Conservation (phyloP, 1,140 invertebrate species). For the Cheumatopsyche charites region DNA sequence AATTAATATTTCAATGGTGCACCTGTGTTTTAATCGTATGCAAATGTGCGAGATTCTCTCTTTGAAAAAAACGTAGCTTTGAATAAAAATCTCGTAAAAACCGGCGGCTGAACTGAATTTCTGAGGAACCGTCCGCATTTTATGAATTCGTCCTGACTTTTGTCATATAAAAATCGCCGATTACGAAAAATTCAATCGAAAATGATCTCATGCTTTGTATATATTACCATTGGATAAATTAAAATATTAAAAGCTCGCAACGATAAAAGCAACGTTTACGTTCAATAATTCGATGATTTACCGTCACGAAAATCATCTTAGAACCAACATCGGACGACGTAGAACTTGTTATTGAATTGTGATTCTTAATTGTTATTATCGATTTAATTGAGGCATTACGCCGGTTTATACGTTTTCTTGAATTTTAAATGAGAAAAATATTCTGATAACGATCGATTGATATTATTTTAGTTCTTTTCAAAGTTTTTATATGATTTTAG, state of each 20-base stretch:
- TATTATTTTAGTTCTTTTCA: too few relatives aligned
- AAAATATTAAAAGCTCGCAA: slow-evolving; percentile 1
- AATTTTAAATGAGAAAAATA: too few relatives aligned
- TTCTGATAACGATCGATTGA: too few relatives aligned
- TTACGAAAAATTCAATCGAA: not conserved
- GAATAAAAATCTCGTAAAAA: slow-evolving; percentile 37
- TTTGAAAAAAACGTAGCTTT: slow-evolving; percentile 8
- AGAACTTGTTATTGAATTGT: too few relatives aligned
- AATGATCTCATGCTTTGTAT: slow-evolving; percentile 7
- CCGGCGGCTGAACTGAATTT: slow-evolving; percentile 21
- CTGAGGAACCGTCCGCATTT: slow-evolving; percentile 5
- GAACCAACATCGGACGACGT: too few relatives aligned
- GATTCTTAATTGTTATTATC: too few relatives aligned
- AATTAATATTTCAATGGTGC: slow-evolving; percentile 38
- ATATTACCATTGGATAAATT: too few relatives aligned
- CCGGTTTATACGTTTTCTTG: too few relatives aligned
- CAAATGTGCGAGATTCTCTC: slow-evolving; percentile 30
- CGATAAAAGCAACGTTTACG: not conserved
- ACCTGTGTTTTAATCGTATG: slow-evolving; percentile 39
- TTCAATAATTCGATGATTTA: slow-evolving; percentile 10
- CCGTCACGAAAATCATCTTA: too few relatives aligned
- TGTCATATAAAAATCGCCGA: not conserved
- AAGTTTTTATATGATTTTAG: too few relatives aligned
- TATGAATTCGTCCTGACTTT: slow-evolving; percentile 2
- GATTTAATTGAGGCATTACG: too few relatives aligned